Evolutionary conservation across 2,113 vertebrate species (phyloP).

Genomic region (Chloropsis hardwickii): DNA sequence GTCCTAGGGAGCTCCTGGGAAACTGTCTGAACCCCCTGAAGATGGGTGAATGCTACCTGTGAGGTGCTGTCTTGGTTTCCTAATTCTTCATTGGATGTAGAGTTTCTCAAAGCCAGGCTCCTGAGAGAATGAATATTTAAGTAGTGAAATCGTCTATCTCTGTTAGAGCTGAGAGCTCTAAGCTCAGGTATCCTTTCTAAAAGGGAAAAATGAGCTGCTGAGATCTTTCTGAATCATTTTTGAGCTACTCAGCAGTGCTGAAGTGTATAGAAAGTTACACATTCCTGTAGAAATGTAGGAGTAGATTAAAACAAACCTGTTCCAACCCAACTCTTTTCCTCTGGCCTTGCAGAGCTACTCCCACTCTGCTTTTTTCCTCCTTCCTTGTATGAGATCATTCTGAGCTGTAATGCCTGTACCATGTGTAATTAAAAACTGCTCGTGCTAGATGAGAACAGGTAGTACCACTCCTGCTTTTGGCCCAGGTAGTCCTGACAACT

Average conservation of each 20-base stretch:
- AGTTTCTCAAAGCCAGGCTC: background rate
- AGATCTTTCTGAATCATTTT: background rate
- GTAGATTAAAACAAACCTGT: background rate
- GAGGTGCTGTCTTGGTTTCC: background rate
- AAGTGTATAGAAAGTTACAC: background rate
- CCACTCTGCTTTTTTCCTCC: background rate
- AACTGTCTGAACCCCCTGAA: background rate
- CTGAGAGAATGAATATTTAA: background rate
- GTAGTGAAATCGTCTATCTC: background rate
- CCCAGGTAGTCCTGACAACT: background rate
- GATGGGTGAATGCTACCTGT: rapidly evolving
- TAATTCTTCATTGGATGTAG: rapidly evolving
- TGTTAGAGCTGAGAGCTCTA: background rate
- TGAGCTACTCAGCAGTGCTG: background rate
- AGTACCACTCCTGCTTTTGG: background rate
- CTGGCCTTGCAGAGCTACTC: background rate
- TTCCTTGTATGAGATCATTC: background rate
- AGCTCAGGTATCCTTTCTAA: background rate
- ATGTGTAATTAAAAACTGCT: background rate
- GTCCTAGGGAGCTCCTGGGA: background rate
- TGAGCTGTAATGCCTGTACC: background rate
- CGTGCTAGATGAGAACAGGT: background rate
- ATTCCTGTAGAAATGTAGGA: background rate
- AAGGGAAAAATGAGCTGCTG: background rate
- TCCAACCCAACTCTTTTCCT: background rate